Conservation (phyloP, 2,113 vertebrate species). For the Clinocottus analis region DNA sequence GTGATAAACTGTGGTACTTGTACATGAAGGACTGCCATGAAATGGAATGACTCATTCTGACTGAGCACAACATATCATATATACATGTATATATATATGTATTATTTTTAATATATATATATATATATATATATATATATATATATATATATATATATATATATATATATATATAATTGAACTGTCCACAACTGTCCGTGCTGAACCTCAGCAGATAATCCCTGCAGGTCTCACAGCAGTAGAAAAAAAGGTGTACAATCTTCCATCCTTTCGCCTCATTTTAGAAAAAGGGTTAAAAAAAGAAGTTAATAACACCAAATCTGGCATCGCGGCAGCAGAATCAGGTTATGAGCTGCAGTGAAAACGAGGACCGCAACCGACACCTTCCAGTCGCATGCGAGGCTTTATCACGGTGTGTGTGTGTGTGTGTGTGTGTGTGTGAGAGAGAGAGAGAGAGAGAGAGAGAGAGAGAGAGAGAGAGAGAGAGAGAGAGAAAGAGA, state of each 20-base stretch:
- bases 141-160: too few species aligned
- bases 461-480: too few species aligned
- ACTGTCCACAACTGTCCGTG: neutral
- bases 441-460: neutral
- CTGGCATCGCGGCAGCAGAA: slow-evolving; percentile 25
- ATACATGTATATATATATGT: too few species aligned
- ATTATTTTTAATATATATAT: too few species aligned
- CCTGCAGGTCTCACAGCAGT: slow-evolving; percentile 2
- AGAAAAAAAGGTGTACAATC: neutral
- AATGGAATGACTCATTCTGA: neutral
- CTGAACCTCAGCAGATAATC: neutral
- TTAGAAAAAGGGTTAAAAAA: slow-evolving; percentile 44
- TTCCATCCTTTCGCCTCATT: slow-evolving; percentile 13
- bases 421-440: slow-evolving; percentile 1
- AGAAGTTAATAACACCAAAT: slow-evolving; percentile 62
- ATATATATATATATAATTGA: too few species aligned
- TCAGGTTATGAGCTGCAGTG: slow-evolving; percentile 45
- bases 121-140: too few species aligned
- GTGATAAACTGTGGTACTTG: neutral
- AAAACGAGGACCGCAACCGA: slow-evolving; percentile 54
- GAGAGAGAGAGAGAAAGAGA: too few species aligned
- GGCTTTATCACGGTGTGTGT: neutral
- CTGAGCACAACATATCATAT: too few species aligned
- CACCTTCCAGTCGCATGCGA: slow-evolving; percentile 13
- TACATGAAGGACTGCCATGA: neutral